These are phyloP conservation scores for Cantharis rufa DNA, from an alignment of 2,888 invertebrate species.

Conservation along the genomic window DNA sequence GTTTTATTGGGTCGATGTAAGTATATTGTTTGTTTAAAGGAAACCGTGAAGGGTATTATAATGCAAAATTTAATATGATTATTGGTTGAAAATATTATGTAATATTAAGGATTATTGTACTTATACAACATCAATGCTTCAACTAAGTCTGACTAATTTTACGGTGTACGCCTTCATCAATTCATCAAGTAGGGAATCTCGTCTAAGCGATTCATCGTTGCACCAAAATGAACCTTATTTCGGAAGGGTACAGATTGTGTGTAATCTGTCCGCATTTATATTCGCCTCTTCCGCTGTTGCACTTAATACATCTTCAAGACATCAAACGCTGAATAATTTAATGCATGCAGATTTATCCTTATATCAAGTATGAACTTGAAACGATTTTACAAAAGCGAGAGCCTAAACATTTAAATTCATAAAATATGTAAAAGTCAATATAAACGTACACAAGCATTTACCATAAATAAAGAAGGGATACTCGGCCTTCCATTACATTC, in stretches of 20 bases:
- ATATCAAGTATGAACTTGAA: constrained; percentile 5
- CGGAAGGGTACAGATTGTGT: constrained; percentile 39
- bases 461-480: constrained; percentile 17
- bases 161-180: constrained; percentile 44
- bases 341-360: constrained; percentile 21
- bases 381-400: not conserved
- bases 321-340: constrained; percentile 26
- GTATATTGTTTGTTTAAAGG: not conserved
- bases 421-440: not conserved
- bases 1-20: not conserved
- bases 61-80: not conserved
- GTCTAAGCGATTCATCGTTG: constrained; percentile 31
- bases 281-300: constrained; percentile 34
- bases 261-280: constrained; percentile 41
- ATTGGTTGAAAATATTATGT: constrained; percentile 5
- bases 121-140: constrained; percentile 25
- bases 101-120: constrained; percentile 25
- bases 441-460: constrained; percentile 3
- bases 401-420: not conserved
- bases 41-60: not conserved
- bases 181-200: constrained; percentile 40
- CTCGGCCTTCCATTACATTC: constrained; percentile 14
- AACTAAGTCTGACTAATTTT: constrained; percentile 43
- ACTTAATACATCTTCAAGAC: constrained; percentile 28
- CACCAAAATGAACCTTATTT: constrained; percentile 36